Evolutionary conservation across 1,140 invertebrate species (phyloP).

Genomic region (Caenorhabditis remanei): DNA sequence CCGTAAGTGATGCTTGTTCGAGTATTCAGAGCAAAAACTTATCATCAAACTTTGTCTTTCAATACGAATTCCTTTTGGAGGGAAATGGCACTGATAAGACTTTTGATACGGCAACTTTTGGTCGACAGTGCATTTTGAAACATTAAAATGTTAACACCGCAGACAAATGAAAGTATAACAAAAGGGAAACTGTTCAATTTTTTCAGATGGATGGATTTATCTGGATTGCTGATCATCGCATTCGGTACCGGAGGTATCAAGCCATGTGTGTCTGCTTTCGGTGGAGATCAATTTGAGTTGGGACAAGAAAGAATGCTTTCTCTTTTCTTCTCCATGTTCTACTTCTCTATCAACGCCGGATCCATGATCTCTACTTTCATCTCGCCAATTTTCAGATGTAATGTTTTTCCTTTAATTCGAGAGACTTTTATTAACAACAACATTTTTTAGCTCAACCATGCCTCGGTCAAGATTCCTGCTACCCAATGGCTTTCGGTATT

Average conservation of each 20-base stretch:
- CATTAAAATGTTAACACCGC: conserved; percentile 21
- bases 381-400: conserved; percentile 86
- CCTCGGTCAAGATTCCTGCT: conserved; percentile 77
- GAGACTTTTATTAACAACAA: not conserved
- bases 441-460: conserved; percentile 70
- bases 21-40: conserved; percentile 26
- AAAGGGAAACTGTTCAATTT: not conserved
- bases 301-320: conserved; percentile 78
- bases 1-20: conserved; percentile 78
- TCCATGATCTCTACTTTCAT: conserved; percentile 89
- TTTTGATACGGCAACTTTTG: conserved; percentile 8
- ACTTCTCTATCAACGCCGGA: conserved; percentile 92
- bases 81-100: not conserved
- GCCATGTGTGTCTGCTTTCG: conserved; percentile 94
- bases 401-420: not conserved
- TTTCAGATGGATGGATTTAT: conserved; percentile 62
- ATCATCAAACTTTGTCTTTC: conserved; percentile 19
- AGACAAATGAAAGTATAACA: not conserved
- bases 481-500: conserved; percentile 77
- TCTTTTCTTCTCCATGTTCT: conserved; percentile 92
- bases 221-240: conserved; percentile 84
- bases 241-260: conserved; percentile 95
- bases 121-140: not conserved
- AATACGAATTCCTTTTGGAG: conserved; percentile 16
- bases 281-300: conserved; percentile 92